Conservation (phyloP, 2,113 vertebrate species). For the Tamias sibiricus region DNA sequence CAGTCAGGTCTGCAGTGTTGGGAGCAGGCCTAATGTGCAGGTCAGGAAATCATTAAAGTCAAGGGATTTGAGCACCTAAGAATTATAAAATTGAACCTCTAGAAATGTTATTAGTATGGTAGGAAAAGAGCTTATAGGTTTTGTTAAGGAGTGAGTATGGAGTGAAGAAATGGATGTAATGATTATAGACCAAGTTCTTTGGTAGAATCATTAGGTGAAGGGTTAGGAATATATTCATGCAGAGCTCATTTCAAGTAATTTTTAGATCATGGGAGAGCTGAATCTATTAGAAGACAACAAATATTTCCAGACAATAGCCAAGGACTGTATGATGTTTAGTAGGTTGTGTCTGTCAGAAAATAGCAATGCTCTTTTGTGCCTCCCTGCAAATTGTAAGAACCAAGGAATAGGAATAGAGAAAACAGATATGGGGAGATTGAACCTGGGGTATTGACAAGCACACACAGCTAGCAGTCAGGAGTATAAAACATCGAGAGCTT, state of each 20-base stretch:
- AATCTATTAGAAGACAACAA: background rate
- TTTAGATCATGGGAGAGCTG: background rate
- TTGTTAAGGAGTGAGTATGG: background rate
- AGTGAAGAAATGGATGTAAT: background rate
- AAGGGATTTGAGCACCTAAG: slow-evolving; percentile 5
- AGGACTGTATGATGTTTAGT: background rate
- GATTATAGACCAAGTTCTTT: background rate
- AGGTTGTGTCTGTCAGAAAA: background rate
- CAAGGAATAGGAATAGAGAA: slow-evolving; percentile 1
- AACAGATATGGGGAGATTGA: background rate
- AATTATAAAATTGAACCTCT: background rate
- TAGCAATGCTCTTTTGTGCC: background rate
- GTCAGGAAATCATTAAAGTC: background rate
- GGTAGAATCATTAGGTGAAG: background rate
- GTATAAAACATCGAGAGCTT: background rate
- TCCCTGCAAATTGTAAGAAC: slow-evolving; percentile 16
- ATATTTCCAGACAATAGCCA: background rate
- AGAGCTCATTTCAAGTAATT: background rate
- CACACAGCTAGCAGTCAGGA: background rate
- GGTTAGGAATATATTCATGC: background rate
- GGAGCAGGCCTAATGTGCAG: background rate
- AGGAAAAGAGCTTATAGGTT: background rate
- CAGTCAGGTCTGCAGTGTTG: background rate
- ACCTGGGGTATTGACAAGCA: background rate
- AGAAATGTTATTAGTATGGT: slow-evolving; percentile 2